Conservation (phyloP, 2,888 invertebrate genomes). For the Aspidiotus rigidus region DNA sequence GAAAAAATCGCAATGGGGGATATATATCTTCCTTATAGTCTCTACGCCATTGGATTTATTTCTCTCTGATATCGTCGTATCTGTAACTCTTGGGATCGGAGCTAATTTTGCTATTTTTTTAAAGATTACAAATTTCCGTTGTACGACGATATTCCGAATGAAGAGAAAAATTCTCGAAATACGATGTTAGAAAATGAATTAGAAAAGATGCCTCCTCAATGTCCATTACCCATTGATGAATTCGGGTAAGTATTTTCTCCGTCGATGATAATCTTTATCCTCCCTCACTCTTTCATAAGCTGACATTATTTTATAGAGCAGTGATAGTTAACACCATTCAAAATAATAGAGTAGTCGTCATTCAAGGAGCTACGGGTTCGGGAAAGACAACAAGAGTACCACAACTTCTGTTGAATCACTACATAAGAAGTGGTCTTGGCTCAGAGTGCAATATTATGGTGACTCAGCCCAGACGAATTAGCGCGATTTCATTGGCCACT, state of each 20-base stretch:
- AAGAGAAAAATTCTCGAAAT: neutral
- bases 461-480: conserved; percentile 59
- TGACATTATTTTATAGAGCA: conserved; percentile 41
- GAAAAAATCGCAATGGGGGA: too few species aligned
- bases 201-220: neutral
- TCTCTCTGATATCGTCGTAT: neutral
- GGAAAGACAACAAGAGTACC: conserved; percentile 66
- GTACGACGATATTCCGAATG: neutral
- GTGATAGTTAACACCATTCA: conserved; percentile 49
- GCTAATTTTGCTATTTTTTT: neutral
- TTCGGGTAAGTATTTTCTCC: conserved; percentile 42
- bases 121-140: neutral
- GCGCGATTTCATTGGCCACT: conserved; percentile 58
- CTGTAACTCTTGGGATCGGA: neutral
- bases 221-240: conserved; percentile 43
- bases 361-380: conserved; percentile 63
- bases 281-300: neutral
- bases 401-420: conserved; percentile 52
- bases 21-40: too few species aligned
- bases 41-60: neutral
- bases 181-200: neutral
- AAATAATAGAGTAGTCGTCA: conserved; percentile 49
- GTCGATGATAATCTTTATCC: neutral
- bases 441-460: conserved; percentile 52
- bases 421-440: conserved; percentile 43